Percentiles rank a stretch among this genome's conserved stretches.
Conservation (phyloP, 2,888 invertebrate species). For the Anticlea derivata region DNA sequence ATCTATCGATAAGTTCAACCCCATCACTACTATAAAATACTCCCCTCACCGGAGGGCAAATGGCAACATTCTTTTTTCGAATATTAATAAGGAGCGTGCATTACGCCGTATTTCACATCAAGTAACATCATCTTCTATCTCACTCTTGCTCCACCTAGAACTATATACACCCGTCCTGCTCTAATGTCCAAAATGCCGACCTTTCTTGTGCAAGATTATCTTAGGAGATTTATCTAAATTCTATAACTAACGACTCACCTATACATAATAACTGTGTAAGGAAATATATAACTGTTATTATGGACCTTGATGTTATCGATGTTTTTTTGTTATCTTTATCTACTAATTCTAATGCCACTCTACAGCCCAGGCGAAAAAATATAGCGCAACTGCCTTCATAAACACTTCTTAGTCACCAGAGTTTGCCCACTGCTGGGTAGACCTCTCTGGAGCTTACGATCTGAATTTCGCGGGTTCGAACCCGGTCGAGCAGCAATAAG, state of each 20-base stretch:
- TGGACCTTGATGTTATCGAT: constrained; percentile 18
- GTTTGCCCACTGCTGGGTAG: no score
- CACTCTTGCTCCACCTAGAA: constrained; percentile 40
- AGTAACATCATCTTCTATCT: constrained; percentile 63
- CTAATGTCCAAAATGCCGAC: constrained; percentile 56
- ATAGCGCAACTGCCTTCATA: constrained; percentile 1
- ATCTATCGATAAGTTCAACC: constrained; percentile 7
- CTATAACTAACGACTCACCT: constrained; percentile 28
- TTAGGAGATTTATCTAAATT: constrained; percentile 49
- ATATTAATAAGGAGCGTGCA: constrained; percentile 80
- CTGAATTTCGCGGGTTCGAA: no score
- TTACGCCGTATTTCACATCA: constrained; percentile 80
- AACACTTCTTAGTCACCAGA: not conserved
- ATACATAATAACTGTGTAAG: constrained; percentile 28
- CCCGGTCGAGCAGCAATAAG: no score
- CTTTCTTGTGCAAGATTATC: constrained; percentile 49
- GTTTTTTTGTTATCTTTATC: constrained; percentile 32
- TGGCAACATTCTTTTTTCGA: constrained; percentile 80
- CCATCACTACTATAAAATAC: constrained; percentile 61
- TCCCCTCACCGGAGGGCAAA: constrained; percentile 68
- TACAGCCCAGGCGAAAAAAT: constrained; percentile 4
- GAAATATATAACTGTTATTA: constrained; percentile 28
- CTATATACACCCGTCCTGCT: constrained; percentile 46
- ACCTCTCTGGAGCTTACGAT: no score
- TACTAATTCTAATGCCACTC: constrained; percentile 10